These are phyloP conservation scores for Diprion similis DNA, from an alignment of 1,140 invertebrate species.

Conservation along the genomic window DNA sequence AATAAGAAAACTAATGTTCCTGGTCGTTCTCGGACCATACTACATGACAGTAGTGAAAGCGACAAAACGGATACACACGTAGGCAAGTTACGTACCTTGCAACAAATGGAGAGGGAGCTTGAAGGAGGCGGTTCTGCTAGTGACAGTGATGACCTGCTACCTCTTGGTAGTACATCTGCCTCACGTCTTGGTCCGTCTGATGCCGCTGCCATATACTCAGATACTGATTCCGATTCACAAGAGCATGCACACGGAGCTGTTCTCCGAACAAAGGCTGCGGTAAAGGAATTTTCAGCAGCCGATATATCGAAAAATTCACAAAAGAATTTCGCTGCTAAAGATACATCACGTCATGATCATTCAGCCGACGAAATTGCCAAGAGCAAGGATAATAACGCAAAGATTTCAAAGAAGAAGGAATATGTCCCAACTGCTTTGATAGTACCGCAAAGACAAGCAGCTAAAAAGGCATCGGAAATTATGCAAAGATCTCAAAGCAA, in stretches of 20 bases:
- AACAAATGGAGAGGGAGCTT: slow-evolving; percentile 76
- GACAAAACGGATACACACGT: slow-evolving; percentile 43
- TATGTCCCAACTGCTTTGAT: slow-evolving; percentile 79
- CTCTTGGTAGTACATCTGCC: slow-evolving; percentile 57
- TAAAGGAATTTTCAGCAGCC: slow-evolving; percentile 76
- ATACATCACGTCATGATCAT: slow-evolving; percentile 34
- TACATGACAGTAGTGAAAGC: slow-evolving; percentile 50
- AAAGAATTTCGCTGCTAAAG: slow-evolving; percentile 45
- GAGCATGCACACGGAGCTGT: slow-evolving; percentile 65
- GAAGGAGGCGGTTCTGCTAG: slow-evolving; percentile 65
- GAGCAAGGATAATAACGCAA: slow-evolving; percentile 58
- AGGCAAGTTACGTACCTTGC: slow-evolving; percentile 64
- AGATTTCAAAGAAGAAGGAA: slow-evolving; percentile 68
- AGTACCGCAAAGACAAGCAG: slow-evolving; percentile 89
- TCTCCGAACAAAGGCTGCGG: slow-evolving; percentile 80
- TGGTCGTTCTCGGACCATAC: slow-evolving; percentile 36
- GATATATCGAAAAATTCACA: slow-evolving; percentile 49
- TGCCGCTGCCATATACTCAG: slow-evolving; percentile 75
- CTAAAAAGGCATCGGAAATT: slow-evolving; percentile 89
- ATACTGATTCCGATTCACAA: slow-evolving; percentile 75
- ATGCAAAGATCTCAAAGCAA: slow-evolving; percentile 65
- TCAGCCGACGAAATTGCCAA: slow-evolving; percentile 32
- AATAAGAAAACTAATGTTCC: slow-evolving; percentile 49
- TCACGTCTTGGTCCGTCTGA: slow-evolving; percentile 45
- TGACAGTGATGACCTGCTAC: slow-evolving; percentile 80